phyloP scores from a whole-genome alignment of 2,797 vertebrate species.

The Holocentrus rufus region DNA sequence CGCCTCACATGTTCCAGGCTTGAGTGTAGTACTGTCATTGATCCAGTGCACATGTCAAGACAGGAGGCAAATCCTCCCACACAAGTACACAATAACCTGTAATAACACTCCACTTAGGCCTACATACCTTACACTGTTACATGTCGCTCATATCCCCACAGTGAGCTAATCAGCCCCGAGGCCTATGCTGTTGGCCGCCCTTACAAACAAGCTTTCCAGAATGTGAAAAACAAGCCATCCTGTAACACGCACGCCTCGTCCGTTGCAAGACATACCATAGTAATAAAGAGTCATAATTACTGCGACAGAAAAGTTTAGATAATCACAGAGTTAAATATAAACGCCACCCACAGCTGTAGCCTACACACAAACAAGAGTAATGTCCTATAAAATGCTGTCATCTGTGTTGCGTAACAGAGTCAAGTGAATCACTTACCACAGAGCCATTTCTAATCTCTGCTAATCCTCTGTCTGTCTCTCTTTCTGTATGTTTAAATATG shows the following conservation, averaged over 20 bases:
- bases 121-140: conserved; percentile 50
- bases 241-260: conserved; percentile 21
- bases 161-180: conserved; percentile 40
- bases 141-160: conserved; percentile 35
- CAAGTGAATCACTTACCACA: conserved; percentile 78
- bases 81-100: conserved; percentile 41
- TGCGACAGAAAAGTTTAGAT: conserved; percentile 34
- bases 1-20: conserved; percentile 33
- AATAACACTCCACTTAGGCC: conserved; percentile 53
- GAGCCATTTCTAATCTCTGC: conserved; percentile 74
- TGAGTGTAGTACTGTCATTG: conserved; percentile 25
- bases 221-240: conserved; percentile 31
- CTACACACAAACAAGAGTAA: conserved; percentile 62
- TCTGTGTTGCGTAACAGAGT: conserved; percentile 74
- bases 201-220: conserved; percentile 26
- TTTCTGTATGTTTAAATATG: conserved; percentile 62
- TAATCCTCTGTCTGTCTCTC: conserved; percentile 68
- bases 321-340: conserved; percentile 59
- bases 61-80: conserved; percentile 39
- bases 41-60: conserved; percentile 51
- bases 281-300: neutral
- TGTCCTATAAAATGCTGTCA: conserved; percentile 64
- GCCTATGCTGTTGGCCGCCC: conserved; percentile 31
- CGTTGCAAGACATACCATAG: neutral
- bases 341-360: conserved; percentile 45